A percentile compares a stretch with the other conserved stretches of the same genome.
Conservation (phyloP, 2,113 vertebrate genomes). For the Cynocephalus volans region DNA sequence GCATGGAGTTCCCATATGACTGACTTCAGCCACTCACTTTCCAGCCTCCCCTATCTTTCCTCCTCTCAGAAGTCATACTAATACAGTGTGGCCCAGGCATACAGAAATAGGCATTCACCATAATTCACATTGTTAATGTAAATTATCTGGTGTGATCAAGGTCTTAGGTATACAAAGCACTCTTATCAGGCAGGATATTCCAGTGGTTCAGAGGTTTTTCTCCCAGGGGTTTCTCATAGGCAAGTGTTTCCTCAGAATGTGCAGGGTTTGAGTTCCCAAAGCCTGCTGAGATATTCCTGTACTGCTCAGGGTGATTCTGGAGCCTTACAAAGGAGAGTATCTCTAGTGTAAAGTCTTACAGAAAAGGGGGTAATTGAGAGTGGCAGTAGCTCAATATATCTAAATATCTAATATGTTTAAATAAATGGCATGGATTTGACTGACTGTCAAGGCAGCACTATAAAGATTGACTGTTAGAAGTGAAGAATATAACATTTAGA, state of each 20-base stretch:
- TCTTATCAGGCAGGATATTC: background rate
- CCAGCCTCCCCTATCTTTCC: background rate
- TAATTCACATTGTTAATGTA: background rate
- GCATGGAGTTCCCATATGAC: background rate
- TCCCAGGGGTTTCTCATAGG: background rate
- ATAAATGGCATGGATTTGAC: background rate
- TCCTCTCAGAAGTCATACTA: background rate
- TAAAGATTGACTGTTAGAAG: constrained; percentile 10
- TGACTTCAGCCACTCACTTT: background rate
- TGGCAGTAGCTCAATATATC: background rate
- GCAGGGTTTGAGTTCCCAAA: background rate
- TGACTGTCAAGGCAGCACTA: background rate
- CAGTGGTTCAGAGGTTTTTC: background rate
- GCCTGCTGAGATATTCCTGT: background rate
- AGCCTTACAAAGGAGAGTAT: background rate
- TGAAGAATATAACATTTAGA: background rate
- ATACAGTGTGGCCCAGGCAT: background rate
- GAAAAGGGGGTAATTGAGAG: constrained; percentile 5
- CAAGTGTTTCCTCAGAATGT: background rate
- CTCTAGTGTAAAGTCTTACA: constrained; percentile 25
- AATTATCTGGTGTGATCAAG: background rate
- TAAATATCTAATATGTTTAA: constrained; percentile 39
- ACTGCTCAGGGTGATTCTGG: background rate
- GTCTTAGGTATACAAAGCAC: constrained; percentile 3
- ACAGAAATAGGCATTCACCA: constrained; percentile 8